Evolutionary conservation across 2,797 vertebrate genomes (phyloP), one percentile per base, ranked within the genome.

Genomic region (Tamandua tetradactyla): DNA sequence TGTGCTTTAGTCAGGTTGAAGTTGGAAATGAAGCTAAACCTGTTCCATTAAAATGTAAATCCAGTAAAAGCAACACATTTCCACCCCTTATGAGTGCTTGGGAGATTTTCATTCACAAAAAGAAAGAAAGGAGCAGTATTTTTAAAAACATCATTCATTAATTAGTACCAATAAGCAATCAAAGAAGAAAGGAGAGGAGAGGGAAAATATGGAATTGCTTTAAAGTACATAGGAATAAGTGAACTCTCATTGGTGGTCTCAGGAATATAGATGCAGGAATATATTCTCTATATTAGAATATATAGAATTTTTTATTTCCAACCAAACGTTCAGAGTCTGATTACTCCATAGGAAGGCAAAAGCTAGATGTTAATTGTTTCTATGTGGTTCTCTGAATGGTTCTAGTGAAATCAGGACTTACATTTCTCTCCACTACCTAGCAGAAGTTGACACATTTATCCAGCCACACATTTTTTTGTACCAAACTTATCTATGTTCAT

Each of bases 1-100:
- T 88, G 80, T 90, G 55, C 55, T 94, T 80, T 64, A 23, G 69
- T 85, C 92, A 93, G 12, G 95, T 84, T 83, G 55, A 94, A 87
- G 27, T 95, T 96, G 42, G 79, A 96, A 96, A 95, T 3, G 3
- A 92, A 94, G 78, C 40, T 64, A 96, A 78, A 85, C 61, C 49
- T 94, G 61, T 93, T 76, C 2, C 55, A 74, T 79, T 94, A 84
- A 91, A 93, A 68, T 68, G 42, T 4, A 96, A 83, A 47, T 27
- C 55, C 35, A 91, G 25, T 93, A 94, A 97, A 94, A 95, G 94
- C 0, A 37, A 47, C n/a, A 91, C n/a, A 17, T 69, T 37, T 93
- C 25, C 47, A 44, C 85, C 84, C 47, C 80, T 92, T 82, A 25
- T 92, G 23, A 87, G 22, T 55, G 15, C 15, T 40, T 76, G 32